Percentiles rank a stretch among this genome's conserved stretches.
These are phyloP conservation scores for Ennomos fuscantarius DNA, from an alignment of 2,888 invertebrate species.

Conservation along the genomic window DNA sequence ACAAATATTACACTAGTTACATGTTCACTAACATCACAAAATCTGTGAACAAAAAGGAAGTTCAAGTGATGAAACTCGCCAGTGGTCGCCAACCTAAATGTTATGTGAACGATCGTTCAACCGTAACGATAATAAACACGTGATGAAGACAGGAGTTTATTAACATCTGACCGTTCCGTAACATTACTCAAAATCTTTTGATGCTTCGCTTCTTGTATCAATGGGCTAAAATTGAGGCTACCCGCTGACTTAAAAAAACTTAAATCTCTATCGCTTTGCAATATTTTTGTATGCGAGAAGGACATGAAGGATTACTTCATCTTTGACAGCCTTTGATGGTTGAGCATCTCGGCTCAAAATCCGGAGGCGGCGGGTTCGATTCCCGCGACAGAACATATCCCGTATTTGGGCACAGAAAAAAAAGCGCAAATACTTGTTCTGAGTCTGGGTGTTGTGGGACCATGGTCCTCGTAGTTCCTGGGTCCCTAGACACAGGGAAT, in stretches of 20 bases:
- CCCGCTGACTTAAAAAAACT: constrained; percentile 26
- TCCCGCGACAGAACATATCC: too few relatives aligned
- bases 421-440: too few relatives aligned
- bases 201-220: constrained; percentile 38
- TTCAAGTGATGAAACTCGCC: constrained; percentile 4
- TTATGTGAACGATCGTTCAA: constrained; percentile 47
- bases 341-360: too few relatives aligned
- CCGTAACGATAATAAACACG: constrained; percentile 60
- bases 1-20: too few relatives aligned
- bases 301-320: too few relatives aligned
- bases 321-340: too few relatives aligned
- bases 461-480: too few relatives aligned
- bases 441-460: too few relatives aligned
- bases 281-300: constrained; percentile 4
- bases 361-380: too few relatives aligned
- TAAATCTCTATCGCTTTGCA: constrained; percentile 12
- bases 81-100: constrained; percentile 35
- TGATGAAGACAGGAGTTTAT: constrained; percentile 59
- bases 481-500: too few relatives aligned
- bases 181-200: constrained; percentile 46
- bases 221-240: constrained; percentile 30
- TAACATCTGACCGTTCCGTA: constrained; percentile 58
- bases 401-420: too few relatives aligned
- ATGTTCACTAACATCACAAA: too few relatives aligned
- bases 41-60: neutral